Conservation (phyloP, 1,140 invertebrate genomes). For the Caenorhabditis remanei region DNA sequence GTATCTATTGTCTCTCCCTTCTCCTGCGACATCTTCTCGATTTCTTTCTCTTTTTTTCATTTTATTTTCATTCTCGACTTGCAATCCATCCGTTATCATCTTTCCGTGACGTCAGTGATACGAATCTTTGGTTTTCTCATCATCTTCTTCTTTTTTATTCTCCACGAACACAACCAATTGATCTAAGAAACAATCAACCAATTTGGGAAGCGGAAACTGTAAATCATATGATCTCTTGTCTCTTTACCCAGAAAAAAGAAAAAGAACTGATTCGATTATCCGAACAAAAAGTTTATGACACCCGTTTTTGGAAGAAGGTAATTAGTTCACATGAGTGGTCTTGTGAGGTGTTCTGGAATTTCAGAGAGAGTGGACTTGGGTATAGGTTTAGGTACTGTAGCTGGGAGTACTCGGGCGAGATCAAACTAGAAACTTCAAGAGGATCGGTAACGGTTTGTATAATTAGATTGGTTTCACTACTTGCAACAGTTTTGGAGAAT, state of each 20-base stretch:
- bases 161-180: background rate
- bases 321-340: constrained; percentile 21
- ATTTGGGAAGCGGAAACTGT: constrained; percentile 14
- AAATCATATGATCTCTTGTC: constrained; percentile 23
- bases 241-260: background rate
- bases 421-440: too few species aligned
- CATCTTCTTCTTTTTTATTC: background rate
- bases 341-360: background rate
- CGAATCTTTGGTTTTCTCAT: constrained; percentile 29
- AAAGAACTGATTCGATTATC: constrained; percentile 34
- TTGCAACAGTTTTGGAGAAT: too few species aligned
- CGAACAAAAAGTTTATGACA: constrained; percentile 7
- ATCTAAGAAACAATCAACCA: background rate
- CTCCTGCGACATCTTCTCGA: background rate
- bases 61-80: constrained; percentile 1
- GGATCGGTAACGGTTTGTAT: too few species aligned
- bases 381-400: background rate
- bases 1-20: background rate
- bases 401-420: too few species aligned
- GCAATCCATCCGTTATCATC: constrained; percentile 2
- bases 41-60: background rate
- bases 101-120: background rate
- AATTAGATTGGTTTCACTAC: too few species aligned
- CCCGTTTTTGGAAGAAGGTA: constrained; percentile 1
- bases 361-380: background rate